phyloP scores from a whole-genome alignment of 2,797 vertebrate genomes.

The Chrosomus eos region DNA sequence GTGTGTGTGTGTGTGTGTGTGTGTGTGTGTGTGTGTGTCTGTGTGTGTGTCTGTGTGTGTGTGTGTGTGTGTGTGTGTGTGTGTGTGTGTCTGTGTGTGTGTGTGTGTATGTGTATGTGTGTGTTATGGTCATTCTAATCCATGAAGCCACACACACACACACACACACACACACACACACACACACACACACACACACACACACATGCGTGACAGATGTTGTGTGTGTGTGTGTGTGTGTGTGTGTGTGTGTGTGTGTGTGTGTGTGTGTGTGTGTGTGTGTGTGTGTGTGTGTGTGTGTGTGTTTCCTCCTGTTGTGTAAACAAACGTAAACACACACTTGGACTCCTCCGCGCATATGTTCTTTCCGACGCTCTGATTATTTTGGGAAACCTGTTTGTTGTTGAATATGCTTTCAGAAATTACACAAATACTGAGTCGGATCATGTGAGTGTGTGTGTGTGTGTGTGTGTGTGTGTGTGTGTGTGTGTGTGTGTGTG shows the following conservation, averaged over 20 bases:
- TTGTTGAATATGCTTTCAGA: not conserved
- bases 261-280: not conserved
- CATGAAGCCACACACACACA: not conserved
- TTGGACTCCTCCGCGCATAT: not conserved
- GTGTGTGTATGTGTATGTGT: too few relatives aligned
- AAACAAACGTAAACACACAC: not conserved
- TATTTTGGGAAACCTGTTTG: too few relatives aligned
- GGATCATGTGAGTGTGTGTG: not conserved
- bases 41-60: too few relatives aligned
- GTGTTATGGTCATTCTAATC: too few relatives aligned
- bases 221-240: too few relatives aligned
- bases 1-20: not conserved
- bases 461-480: too few relatives aligned
- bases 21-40: not conserved
- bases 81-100: too few relatives aligned
- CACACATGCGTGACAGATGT: too few relatives aligned
- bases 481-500: too few relatives aligned
- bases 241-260: not conserved
- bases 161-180: not conserved
- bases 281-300: not conserved
- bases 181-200: too few relatives aligned
- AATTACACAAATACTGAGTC: not conserved
- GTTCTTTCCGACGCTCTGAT: not conserved
- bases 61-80: too few relatives aligned
- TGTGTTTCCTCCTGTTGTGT: not conserved